Conservation (phyloP, 2,113 vertebrate genomes). For the Entomyzon cyanotis region DNA sequence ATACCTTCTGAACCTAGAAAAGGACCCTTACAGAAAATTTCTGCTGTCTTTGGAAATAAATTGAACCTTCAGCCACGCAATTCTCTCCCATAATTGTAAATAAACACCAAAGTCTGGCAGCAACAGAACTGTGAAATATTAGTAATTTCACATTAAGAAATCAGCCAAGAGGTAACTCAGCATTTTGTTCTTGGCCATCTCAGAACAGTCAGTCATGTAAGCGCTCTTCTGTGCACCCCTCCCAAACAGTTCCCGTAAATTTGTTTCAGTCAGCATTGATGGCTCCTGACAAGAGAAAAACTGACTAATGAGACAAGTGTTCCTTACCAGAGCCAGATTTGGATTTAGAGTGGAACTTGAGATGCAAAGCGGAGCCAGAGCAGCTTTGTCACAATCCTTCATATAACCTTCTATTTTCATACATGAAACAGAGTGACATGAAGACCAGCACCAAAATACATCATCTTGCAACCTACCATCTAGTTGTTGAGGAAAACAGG, state of each 20-base stretch:
- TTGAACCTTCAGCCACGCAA: not conserved
- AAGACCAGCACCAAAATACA: not conserved
- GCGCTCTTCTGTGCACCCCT: not conserved
- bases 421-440: not conserved
- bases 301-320: constrained; percentile 2
- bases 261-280: not conserved
- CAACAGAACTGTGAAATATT: not conserved
- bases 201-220: not conserved
- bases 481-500: not conserved
- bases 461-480: not conserved
- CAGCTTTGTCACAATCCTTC: not conserved
- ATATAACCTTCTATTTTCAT: not conserved
- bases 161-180: not conserved
- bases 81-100: not conserved
- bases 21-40: not conserved
- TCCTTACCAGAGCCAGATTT: not conserved
- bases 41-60: not conserved
- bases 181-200: not conserved
- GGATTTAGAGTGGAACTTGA: not conserved
- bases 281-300: not conserved
- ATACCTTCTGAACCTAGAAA: not conserved
- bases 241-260: not conserved
- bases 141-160: not conserved
- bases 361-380: not conserved
- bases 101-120: not conserved